These are phyloP conservation scores for Bombus vancouverensis DNA, from an alignment of 1,140 invertebrate genomes.

Conservation along the genomic window DNA sequence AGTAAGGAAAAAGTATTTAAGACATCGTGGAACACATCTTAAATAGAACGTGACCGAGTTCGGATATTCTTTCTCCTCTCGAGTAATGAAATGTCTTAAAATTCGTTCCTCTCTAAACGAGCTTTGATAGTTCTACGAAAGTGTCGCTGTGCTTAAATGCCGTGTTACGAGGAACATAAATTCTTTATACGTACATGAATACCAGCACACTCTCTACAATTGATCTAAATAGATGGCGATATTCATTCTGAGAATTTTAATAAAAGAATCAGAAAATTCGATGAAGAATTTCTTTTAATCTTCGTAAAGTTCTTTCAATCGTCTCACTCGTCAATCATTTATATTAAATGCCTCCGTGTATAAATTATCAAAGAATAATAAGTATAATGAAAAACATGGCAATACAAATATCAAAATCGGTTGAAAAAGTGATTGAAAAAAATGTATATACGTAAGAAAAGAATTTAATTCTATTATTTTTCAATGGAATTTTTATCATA, in stretches of 20 bases:
- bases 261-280: background rate
- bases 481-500: too few species aligned
- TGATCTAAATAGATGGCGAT: too few species aligned
- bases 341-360: too few species aligned
- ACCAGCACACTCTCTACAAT: too few species aligned
- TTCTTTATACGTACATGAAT: too few species aligned
- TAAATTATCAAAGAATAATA: background rate
- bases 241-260: too few species aligned
- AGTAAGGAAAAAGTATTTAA: slow-evolving; percentile 2
- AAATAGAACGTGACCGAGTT: slow-evolving; percentile 40
- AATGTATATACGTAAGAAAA: too few species aligned
- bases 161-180: background rate
- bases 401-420: too few species aligned
- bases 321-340: background rate
- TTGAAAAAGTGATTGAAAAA: too few species aligned
- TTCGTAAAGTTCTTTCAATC: background rate
- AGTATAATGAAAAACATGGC: too few species aligned
- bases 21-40: background rate
- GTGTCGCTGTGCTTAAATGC: background rate
- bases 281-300: background rate
- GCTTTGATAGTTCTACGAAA: background rate
- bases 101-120: background rate
- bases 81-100: slow-evolving; percentile 17
- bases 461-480: too few species aligned
- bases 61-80: background rate